Conservation (phyloP, 2,888 invertebrate species). For the Apodemia mormo region DNA sequence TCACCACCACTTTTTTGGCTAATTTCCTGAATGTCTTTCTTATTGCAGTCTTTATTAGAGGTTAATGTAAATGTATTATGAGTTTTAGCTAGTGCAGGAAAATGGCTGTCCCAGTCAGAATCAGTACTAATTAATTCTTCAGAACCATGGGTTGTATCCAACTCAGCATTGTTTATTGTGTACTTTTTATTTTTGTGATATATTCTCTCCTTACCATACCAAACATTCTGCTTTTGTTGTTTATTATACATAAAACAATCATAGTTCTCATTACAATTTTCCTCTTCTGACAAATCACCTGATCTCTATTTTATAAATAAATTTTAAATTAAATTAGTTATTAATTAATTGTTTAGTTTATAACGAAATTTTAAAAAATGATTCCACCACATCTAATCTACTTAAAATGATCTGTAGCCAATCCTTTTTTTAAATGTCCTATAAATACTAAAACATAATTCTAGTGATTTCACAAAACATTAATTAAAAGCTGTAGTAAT, state of each 20-base stretch:
- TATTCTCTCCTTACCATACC: constrained; percentile 67
- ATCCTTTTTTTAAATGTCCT: too few relatives aligned
- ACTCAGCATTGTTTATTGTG: constrained; percentile 33
- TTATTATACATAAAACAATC: constrained; percentile 35
- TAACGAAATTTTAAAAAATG: too few relatives aligned
- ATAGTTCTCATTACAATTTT: constrained; percentile 51
- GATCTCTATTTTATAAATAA: constrained; percentile 50
- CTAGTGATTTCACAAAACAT: too few relatives aligned
- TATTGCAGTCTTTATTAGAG: constrained; percentile 62
- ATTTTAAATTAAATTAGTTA: neutral
- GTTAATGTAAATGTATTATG: constrained; percentile 72
- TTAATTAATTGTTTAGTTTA: too few relatives aligned
- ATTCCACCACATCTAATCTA: too few relatives aligned
- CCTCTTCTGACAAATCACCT: constrained; percentile 70
- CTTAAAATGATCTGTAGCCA: too few relatives aligned
- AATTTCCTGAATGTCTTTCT: constrained; percentile 59
- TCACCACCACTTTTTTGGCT: constrained; percentile 72
- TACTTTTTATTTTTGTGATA: constrained; percentile 68
- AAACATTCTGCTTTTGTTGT: constrained; percentile 45
- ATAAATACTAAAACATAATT: too few relatives aligned
- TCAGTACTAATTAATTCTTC: constrained; percentile 68
- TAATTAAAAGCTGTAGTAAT: too few relatives aligned
- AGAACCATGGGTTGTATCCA: constrained; percentile 50
- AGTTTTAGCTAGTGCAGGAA: constrained; percentile 70
- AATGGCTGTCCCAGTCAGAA: constrained; percentile 73